Base-by-base conservation (phyloP, 2,113 vertebrate species). In the Gavialis gangeticus region DNA sequence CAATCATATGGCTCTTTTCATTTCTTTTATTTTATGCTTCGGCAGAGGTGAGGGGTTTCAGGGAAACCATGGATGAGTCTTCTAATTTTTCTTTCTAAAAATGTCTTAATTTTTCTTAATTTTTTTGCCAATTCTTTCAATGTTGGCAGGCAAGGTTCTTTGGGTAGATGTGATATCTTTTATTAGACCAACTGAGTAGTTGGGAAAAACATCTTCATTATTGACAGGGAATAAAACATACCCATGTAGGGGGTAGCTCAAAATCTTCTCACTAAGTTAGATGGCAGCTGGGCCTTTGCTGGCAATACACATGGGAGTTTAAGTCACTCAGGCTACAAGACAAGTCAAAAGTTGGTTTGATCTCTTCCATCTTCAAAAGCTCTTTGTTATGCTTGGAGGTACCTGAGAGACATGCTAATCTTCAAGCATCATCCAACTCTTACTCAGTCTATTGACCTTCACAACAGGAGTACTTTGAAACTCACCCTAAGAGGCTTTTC, bases 381-480 rank as follows among this genome's bases (percentile, higher is more conserved):
- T 83, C 7, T 80, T 78, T 96, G 94, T 91, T 96, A 62, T 56
- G 56, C 86, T 94, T 92, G 91, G 92, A 91, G n/a, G 0, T 4
- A 91, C 75, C 57, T 63, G 88, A 87, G 83, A 91, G 78, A 86
- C 66, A 87, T 78, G 82, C 64, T 94, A 95, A 96, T 64, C 62
- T 71, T 46, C 58, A 87, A 66, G 34, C 69, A 66, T 77, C 94
- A 83, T 79, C 90, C 92, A 88, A 14, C 58, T 69, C 81, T 13
- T 11, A 13, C 30, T 77, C 17, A 0, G 10, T 84, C 89, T 87
- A 57, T 79, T 92, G 94, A 86, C 88, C 79, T 85, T 89, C 77
- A 64, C 82, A 76, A 83, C 77, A 82, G 54, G 63, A 75, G 88
- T 79, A 85, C 95, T 97, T 89, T 95, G 94, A 95, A 88, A 97